Evolutionary conservation across 2,888 invertebrate genomes (phyloP).

Genomic region (Crematogaster levior): DNA sequence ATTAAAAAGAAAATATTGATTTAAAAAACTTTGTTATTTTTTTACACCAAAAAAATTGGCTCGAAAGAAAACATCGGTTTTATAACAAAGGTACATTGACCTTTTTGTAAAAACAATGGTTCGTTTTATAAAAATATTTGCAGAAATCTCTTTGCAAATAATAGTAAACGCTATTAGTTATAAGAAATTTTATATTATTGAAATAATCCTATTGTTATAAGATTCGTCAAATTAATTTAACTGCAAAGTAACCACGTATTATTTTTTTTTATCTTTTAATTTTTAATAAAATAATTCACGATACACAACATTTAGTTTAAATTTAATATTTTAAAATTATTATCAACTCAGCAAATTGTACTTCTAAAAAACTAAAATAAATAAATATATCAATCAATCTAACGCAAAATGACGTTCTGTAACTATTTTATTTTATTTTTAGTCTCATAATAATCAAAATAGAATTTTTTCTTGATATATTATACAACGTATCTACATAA

Average conservation of each 20-base stretch:
- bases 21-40: neutral
- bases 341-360: neutral
- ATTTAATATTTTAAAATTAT: neutral
- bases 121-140: neutral
- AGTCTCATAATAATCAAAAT: neutral
- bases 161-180: neutral
- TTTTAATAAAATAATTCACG: neutral
- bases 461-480: neutral
- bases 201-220: neutral
- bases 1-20: neutral
- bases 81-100: neutral
- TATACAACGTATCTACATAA: neutral
- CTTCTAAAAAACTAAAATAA: neutral
- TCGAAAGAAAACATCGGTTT: neutral
- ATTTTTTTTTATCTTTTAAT: neutral
- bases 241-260: neutral
- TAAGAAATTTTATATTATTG: conserved; percentile 3
- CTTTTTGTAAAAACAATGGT: neutral
- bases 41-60: neutral
- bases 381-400: neutral
- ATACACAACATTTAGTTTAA: neutral
- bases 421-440: neutral
- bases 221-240: neutral
- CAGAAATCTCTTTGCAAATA: neutral
- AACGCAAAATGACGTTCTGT: neutral